phyloP scores from a whole-genome alignment of 2,888 invertebrate species.

The Drosophila neotestacea region DNA sequence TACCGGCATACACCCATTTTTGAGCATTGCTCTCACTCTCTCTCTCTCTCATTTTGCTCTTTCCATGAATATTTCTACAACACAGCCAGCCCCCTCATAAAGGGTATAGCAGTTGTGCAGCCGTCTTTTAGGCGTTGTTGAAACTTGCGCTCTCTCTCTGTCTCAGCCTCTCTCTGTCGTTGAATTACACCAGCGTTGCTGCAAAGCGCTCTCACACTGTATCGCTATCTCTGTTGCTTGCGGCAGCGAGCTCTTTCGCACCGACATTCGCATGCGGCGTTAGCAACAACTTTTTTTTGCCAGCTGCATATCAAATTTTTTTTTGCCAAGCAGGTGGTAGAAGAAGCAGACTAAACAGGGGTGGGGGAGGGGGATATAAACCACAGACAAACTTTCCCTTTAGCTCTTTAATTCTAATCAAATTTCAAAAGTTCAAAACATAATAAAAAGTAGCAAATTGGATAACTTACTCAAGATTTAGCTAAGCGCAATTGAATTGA shows the following conservation, averaged over 20 bases:
- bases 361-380: not conserved
- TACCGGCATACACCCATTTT: conserved; percentile 82
- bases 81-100: conserved; percentile 2
- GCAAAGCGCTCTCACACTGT: conserved; percentile 38
- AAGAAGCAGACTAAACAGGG: not conserved
- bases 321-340: not conserved
- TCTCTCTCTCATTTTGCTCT: conserved; percentile 4
- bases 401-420: not conserved
- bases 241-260: conserved; percentile 56
- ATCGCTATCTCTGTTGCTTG: conserved; percentile 23
- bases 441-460: not conserved
- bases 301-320: conserved; percentile 45
- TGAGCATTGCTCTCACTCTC: conserved; percentile 52
- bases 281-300: conserved; percentile 81
- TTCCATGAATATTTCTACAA: conserved; percentile 53
- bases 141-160: conserved; percentile 32
- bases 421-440: not conserved
- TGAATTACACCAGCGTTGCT: conserved; percentile 52
- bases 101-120: conserved; percentile 46
- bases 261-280: conserved; percentile 74
- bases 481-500: not conserved
- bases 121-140: conserved; percentile 72
- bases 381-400: not conserved
- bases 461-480: not conserved
- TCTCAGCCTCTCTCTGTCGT: conserved; percentile 8